Base-by-base conservation (phyloP, 2,113 vertebrate genomes). In the Pituophis catenifer region DNA sequence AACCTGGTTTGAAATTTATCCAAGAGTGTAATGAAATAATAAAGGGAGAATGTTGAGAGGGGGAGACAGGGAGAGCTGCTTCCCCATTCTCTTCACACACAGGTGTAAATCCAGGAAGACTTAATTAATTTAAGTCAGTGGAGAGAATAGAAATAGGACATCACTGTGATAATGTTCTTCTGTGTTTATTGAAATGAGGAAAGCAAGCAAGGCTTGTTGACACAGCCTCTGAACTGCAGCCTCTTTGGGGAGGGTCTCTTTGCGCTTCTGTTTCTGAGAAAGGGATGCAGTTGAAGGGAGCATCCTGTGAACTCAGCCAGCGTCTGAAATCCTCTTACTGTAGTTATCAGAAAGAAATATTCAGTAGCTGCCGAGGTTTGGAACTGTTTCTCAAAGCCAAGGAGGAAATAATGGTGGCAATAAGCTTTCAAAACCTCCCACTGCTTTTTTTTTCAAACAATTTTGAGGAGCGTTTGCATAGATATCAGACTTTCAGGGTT, bases 1-100 rank as follows among this genome's bases (percentile, higher is more conserved):
- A 94, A 54, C 93, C 44, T 88, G 26, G 44, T 89, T 95, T 91
- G 81, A 92, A 96, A 94, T 92, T 95, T 93, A 95, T 94, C 94
- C 86, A 95, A 95, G 90, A 94, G 93, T 94, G 85, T 89, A 97
- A 95, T 96, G 93, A 96, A 97, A 96, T 93, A 96, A 94, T 95
- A 90, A 95, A 93, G 70, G 54, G 29, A 92, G 70, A 29, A 86
- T 89, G 91, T 94, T 62, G 88, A 70, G 54, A 57, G 54, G 23
- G 53, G 90, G 93, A 8, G 70, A 89, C 65, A 38, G 52, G 1
- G 52, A 95, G 92, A 94, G 50, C 57, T 95, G 87, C n/a, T 94
- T 95, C 95, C 91, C 97, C 86, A 88, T 95, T 96, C 57, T 91
- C 10, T 19, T 50, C 89, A 29, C 3, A 94, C 54, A 19, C 87